phyloP scores from a whole-genome alignment of 1,140 invertebrate species.

The Drosophila saltans region DNA sequence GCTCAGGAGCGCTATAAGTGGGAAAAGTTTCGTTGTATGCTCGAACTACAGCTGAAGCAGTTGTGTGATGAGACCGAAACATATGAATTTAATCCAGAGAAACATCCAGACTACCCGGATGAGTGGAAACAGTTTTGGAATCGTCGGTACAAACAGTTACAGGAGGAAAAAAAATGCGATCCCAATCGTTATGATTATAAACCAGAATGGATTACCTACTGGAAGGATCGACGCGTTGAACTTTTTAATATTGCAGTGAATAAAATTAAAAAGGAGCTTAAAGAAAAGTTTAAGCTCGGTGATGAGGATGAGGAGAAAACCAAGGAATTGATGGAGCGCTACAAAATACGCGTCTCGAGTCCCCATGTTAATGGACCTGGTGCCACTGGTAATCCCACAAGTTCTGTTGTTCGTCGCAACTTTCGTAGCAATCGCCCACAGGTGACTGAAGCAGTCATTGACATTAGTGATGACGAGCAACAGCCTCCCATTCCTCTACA shows the following conservation, averaged over 20 bases:
- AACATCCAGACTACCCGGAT: conserved; percentile 92
- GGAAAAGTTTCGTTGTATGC: conserved; percentile 84
- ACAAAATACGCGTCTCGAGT: conserved; percentile 64
- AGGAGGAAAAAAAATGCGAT: conserved; percentile 89
- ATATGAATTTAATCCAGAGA: conserved; percentile 92
- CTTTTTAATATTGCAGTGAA: conserved; percentile 86
- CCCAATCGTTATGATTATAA: conserved; percentile 92
- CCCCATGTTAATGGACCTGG: conserved; percentile 18
- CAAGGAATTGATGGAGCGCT: conserved; percentile 72
- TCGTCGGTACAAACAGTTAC: conserved; percentile 90
- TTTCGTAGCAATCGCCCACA: conserved; percentile 37
- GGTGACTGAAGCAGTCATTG: conserved; percentile 51
- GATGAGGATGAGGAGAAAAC: conserved; percentile 78
- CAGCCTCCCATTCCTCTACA: conserved; percentile 21
- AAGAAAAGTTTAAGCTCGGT: conserved; percentile 84
- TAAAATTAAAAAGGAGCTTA: conserved; percentile 84
- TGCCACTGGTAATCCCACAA: neutral
- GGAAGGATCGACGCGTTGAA: conserved; percentile 91
- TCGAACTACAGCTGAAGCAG: conserved; percentile 83
- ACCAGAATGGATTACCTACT: conserved; percentile 93
- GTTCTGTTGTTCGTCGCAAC: conserved; percentile 33
- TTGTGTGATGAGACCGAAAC: conserved; percentile 86
- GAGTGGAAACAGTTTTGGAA: conserved; percentile 95
- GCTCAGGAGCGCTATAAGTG: conserved; percentile 85
- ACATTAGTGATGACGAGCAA: conserved; percentile 78